Base-by-base conservation (phyloP, 2,113 vertebrate genomes). In the Vanacampus margaritifer region DNA sequence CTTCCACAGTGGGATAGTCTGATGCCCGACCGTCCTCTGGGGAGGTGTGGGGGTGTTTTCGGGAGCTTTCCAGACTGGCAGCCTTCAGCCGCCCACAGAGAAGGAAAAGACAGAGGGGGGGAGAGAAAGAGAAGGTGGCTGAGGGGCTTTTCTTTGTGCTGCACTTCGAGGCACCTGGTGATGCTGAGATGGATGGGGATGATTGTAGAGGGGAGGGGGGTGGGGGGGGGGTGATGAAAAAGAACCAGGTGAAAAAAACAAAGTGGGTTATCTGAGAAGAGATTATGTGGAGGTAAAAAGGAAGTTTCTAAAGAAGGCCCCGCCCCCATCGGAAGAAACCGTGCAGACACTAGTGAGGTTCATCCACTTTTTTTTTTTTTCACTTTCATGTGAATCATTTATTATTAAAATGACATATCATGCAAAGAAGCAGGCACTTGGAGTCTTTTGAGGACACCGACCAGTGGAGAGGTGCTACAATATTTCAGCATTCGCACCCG, bases 1-100 rank as follows among this genome's bases (percentile, higher is more conserved):
- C 83, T 75, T 67, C 64, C 83, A 60, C 89, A 85, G 88, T 73
- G 37, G 81, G 86, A 83, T 72, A 64, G 69, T 80, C 75, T 41
- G 57, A 69, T 76, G 75, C 78, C 88, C 80, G 78, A 51, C 48
- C 5, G 21, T 74, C 72, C 79, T 83, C 85, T 68, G 71, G 82
- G 69, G 83, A 78, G 73, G 66, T 41, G 64, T 77, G 67, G 75
- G 64, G 57, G 46, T 23, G 37, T 66, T 67, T 23, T 69, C 45
- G 56, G 36, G 17, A 65, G 62, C 58, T 24, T 73, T 78, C 68
- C 72, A 74, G 72, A 84, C 75, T 83, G 81, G 76, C 80, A 80
- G 81, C 79, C 65, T 66, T 71, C 60, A 73, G 71, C 63, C 60
- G 70, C 82, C 80, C 37, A 35, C 32, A 45, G 79, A 67, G 63